Conservation (phyloP, 2,797 vertebrate genomes). For the Stomatorhinus walkeri region DNA sequence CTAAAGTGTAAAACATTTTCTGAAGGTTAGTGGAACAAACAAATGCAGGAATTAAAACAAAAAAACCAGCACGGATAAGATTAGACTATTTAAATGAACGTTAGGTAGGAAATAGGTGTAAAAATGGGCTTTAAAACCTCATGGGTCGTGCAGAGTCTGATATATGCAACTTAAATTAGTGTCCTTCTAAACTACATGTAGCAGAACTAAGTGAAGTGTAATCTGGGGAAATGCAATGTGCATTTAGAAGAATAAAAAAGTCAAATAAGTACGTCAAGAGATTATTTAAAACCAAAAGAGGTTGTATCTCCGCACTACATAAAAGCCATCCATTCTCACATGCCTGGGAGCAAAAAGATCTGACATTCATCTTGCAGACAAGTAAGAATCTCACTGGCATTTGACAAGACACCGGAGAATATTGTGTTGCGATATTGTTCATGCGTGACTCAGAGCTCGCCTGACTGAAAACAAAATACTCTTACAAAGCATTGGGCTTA, state of each 20-base stretch:
- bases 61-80: neutral
- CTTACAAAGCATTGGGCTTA: neutral
- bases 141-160: neutral
- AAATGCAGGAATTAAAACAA: neutral
- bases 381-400: slow-evolving; percentile 1
- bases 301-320: neutral
- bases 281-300: neutral
- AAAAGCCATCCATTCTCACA: neutral
- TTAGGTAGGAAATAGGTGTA: neutral
- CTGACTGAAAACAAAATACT: neutral
- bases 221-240: neutral
- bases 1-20: neutral
- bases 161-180: neutral
- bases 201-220: neutral
- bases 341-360: neutral
- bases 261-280: neutral
- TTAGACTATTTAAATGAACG: neutral
- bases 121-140: neutral
- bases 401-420: neutral
- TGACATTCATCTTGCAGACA: neutral
- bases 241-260: neutral
- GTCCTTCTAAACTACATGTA: neutral
- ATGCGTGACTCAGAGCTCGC: neutral
- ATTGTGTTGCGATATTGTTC: neutral
- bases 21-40: neutral